Evolutionary conservation across 2,888 invertebrate genomes (phyloP).

Genomic region (Microdon myrmicae): DNA sequence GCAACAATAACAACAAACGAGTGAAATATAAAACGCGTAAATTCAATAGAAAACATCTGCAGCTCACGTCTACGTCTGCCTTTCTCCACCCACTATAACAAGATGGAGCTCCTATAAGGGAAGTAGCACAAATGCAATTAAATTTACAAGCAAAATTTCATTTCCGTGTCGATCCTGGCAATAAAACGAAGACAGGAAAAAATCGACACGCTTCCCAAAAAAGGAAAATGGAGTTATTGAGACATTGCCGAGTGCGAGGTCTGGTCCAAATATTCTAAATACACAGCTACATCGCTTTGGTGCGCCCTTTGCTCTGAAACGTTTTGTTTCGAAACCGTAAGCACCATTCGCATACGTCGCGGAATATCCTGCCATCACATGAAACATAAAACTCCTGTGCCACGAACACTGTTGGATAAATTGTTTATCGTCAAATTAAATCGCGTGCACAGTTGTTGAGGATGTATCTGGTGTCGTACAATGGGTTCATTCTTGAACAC

Average conservation of each 20-base stretch:
- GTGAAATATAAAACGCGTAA: constrained; percentile 41
- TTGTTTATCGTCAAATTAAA: constrained; percentile 46
- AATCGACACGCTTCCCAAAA: no score
- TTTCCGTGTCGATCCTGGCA: constrained; percentile 30
- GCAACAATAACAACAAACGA: no score
- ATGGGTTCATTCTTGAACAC: constrained; percentile 17
- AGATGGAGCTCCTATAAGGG: constrained; percentile 34
- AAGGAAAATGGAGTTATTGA: constrained; percentile 3
- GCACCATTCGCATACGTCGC: no score
- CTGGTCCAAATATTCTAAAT: no score
- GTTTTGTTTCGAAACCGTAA: no score
- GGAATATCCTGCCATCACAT: constrained; percentile 4
- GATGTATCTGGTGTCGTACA: constrained; percentile 16
- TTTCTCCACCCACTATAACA: no score
- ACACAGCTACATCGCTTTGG: no score
- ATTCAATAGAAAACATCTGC: constrained; percentile 37
- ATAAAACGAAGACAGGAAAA: no score
- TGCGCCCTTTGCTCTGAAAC: no score
- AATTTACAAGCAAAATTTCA: constrained; percentile 45
- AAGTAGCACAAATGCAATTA: constrained; percentile 45
- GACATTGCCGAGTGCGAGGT: no score
- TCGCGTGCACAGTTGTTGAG: constrained; percentile 6
- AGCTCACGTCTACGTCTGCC: constrained; percentile 23
- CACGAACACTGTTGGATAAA: constrained; percentile 38
- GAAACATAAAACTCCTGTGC: constrained; percentile 20